A percentile compares a stretch with the other conserved stretches of the same genome.
Evolutionary conservation across 2,888 invertebrate genomes (phyloP).

Genomic region (Chymomyza caudatula): DNA sequence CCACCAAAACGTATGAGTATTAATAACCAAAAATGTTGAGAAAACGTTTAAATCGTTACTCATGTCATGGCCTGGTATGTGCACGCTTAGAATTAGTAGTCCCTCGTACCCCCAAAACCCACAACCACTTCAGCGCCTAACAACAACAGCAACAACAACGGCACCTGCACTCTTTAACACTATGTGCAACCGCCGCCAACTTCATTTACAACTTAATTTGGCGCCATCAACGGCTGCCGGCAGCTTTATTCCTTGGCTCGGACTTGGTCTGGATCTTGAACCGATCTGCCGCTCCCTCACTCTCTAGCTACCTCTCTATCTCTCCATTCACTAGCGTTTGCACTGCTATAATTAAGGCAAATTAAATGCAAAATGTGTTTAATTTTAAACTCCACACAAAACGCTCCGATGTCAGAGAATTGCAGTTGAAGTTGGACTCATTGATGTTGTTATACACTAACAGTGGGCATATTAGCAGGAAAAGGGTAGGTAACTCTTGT

Average conservation of each 20-base stretch:
- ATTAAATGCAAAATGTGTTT: constrained; percentile 73
- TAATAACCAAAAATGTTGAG: constrained; percentile 1
- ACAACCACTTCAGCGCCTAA: neutral
- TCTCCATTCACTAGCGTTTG: neutral
- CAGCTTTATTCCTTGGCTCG: constrained; percentile 10
- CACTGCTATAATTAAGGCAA: constrained; percentile 63
- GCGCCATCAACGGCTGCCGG: constrained; percentile 63
- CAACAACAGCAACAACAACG: neutral
- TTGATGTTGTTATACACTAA: neutral
- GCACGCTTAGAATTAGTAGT: constrained; percentile 22
- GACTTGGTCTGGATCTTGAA: constrained; percentile 1
- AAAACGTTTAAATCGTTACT: neutral
- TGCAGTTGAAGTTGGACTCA: neutral
- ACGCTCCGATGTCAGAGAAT: neutral
- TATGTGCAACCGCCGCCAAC: constrained; percentile 44
- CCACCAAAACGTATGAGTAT: neutral
- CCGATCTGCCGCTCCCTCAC: constrained; percentile 6
- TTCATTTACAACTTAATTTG: constrained; percentile 71
- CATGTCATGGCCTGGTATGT: neutral
- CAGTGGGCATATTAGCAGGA: neutral
- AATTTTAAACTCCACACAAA: constrained; percentile 52
- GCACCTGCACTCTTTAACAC: neutral
- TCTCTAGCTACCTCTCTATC: neutral
- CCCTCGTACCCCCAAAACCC: neutral
- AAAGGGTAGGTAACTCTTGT: neutral